Evolutionary conservation across 2,888 invertebrate species (phyloP).

Genomic region (Ariolimax columbianus): DNA sequence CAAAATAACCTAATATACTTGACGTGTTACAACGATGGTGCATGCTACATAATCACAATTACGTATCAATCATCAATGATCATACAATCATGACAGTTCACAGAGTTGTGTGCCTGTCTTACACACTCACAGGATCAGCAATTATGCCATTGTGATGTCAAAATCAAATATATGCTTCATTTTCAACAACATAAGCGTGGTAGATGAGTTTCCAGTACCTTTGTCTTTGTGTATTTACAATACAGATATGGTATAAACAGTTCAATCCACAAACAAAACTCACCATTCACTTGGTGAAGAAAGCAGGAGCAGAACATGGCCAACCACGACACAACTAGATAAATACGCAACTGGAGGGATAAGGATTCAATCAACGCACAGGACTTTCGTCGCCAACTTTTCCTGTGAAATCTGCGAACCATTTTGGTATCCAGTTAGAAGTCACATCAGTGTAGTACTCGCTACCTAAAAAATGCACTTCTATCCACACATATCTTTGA

Average conservation of each 20-base stretch:
- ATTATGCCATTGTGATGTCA: no score
- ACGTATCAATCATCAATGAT: no score
- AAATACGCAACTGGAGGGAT: not conserved
- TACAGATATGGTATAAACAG: not conserved
- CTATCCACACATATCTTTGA: not conserved
- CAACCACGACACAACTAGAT: not conserved
- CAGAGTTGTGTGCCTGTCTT: no score
- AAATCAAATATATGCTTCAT: no score
- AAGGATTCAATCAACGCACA: slow-evolving; percentile 27
- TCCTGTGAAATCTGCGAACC: slow-evolving; percentile 50
- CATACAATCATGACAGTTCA: no score
- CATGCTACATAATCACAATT: no score
- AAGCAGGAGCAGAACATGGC: not conserved
- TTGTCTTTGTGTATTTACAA: no score
- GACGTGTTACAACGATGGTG: no score
- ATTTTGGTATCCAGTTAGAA: slow-evolving; percentile 43
- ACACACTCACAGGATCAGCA: no score
- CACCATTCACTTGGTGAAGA: slow-evolving; percentile 11
- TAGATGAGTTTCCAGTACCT: no score
- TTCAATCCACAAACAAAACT: not conserved
- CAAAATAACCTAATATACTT: no score
- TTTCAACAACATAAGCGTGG: no score
- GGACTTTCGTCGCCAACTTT: slow-evolving; percentile 42
- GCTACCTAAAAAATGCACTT: not conserved
- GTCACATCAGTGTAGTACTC: slow-evolving; percentile 18